Conservation (phyloP, 1,140 invertebrate species). For the Diorhabda carinulata region DNA sequence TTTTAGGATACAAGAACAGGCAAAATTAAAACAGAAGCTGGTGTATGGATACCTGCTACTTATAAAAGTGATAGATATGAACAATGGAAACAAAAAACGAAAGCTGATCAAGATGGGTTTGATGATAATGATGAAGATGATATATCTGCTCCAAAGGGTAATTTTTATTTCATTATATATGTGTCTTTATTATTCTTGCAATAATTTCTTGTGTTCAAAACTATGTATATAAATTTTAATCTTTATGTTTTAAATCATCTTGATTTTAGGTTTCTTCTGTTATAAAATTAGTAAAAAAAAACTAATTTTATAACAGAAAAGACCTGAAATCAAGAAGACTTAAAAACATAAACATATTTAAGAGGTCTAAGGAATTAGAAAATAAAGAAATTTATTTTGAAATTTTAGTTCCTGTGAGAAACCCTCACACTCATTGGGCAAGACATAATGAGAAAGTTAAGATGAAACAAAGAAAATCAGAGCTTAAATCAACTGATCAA, state of each 20-base stretch:
- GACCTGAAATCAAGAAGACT: no score
- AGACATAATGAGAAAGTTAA: slow-evolving; percentile 60
- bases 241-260: no score
- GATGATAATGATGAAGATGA: slow-evolving; percentile 57
- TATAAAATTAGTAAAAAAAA: no score
- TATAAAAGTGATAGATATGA: slow-evolving; percentile 89
- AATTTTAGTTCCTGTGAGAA: slow-evolving; percentile 13
- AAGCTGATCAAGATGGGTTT: slow-evolving; percentile 59
- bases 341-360: no score
- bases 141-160: slow-evolving; percentile 13
- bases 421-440: slow-evolving; percentile 55
- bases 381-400: neutral
- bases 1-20: slow-evolving; percentile 58
- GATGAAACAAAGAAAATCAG: slow-evolving; percentile 50
- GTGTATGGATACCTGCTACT: slow-evolving; percentile 86
- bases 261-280: no score
- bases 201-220: neutral
- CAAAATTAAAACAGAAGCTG: slow-evolving; percentile 93
- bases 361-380: no score
- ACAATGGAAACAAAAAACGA: slow-evolving; percentile 81
- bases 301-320: no score
- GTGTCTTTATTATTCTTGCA: neutral
- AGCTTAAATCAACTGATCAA: slow-evolving; percentile 65
- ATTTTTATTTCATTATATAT: neutral
- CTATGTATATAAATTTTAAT: no score